Percentiles rank a stretch among this genome's conserved stretches.
Evolutionary conservation across 2,113 vertebrate species (phyloP).

Genomic region (Pao palembangensis): DNA sequence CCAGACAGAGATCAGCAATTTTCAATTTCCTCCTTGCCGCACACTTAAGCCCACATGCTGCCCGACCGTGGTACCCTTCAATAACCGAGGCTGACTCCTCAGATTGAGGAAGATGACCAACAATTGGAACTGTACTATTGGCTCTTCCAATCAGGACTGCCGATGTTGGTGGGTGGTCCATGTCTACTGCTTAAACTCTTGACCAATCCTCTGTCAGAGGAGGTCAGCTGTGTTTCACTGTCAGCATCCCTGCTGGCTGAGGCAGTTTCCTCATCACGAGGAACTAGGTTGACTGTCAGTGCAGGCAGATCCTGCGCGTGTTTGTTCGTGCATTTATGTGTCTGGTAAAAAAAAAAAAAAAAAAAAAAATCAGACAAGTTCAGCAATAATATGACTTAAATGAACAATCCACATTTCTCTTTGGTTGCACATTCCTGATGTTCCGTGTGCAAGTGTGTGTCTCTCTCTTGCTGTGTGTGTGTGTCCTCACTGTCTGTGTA

Average conservation of each 20-base stretch:
- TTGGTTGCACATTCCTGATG: conserved; percentile 16
- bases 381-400: conserved; percentile 25
- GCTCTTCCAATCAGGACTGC: conserved; percentile 50
- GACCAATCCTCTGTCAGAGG: conserved; percentile 68
- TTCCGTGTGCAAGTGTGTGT: conserved; percentile 18
- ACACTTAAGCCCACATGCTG: conserved; percentile 44
- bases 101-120: conserved; percentile 35
- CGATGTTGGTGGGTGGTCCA: conserved; percentile 60
- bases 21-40: conserved; percentile 54
- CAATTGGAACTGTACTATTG: conserved; percentile 20
- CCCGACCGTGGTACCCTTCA: conserved; percentile 23
- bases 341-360: conserved; percentile 11
- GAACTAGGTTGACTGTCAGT: conserved; percentile 30
- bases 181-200: conserved; percentile 1
- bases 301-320: conserved; percentile 1
- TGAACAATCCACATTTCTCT: conserved; percentile 44
- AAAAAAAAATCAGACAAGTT: conserved; percentile 30
- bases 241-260: conserved; percentile 54
- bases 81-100: conserved; percentile 37
- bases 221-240: conserved; percentile 65
- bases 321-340: conserved; percentile 4
- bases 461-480: conserved; percentile 16
- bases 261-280: conserved; percentile 13
- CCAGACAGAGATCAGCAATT: conserved; percentile 57
- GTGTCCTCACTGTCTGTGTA: conserved; percentile 13